Evolutionary conservation across 2,797 vertebrate species (phyloP).

Genomic region (Pseudotriccus pelzelni): DNA sequence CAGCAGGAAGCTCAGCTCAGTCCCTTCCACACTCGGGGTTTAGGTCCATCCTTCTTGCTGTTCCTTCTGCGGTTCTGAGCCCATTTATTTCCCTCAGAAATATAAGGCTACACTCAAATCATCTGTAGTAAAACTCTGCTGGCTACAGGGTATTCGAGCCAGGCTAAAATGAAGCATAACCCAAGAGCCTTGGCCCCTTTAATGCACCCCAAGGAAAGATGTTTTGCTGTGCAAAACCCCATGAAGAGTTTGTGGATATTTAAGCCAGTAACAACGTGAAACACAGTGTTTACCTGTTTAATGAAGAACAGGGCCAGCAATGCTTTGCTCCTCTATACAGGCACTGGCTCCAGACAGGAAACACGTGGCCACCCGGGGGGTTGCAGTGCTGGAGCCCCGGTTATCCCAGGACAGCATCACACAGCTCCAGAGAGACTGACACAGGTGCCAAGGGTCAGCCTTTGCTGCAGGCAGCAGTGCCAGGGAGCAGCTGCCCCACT

Average conservation of each 20-base stretch:
- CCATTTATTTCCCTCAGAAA: background rate
- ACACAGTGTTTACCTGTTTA: background rate
- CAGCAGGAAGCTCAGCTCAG: fast-evolving
- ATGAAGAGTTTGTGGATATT: background rate
- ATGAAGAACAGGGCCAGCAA: background rate
- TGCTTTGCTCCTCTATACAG: background rate
- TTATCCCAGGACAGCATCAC: background rate
- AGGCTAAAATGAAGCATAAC: background rate
- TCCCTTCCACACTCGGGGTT: background rate
- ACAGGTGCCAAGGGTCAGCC: background rate
- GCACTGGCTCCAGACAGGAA: background rate
- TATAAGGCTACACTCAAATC: background rate
- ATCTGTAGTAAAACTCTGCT: background rate
- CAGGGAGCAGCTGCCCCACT: background rate
- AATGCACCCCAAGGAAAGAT: background rate
- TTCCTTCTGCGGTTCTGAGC: background rate
- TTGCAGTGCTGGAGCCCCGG: background rate
- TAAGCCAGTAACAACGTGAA: background rate
- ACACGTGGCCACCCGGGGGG: fast-evolving
- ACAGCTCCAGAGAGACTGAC: background rate
- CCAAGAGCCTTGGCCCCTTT: background rate
- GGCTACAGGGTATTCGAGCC: background rate
- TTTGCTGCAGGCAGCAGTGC: background rate
- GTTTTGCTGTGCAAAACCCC: background rate
- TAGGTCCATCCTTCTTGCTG: fast-evolving